phyloP scores from a whole-genome alignment of 2,797 vertebrate species.

The Borostomias antarcticus region DNA sequence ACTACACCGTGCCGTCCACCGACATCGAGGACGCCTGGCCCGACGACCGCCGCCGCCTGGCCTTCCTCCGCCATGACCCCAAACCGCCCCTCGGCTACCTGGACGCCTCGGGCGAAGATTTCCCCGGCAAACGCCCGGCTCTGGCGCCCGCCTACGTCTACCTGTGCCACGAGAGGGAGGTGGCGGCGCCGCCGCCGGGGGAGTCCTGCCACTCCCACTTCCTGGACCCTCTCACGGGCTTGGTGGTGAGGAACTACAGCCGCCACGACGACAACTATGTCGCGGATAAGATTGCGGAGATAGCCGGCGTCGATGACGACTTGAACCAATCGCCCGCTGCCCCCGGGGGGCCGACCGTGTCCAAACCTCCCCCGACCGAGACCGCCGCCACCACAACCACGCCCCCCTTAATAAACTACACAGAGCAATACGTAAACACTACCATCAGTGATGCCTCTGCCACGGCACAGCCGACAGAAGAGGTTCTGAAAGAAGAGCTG shows the following conservation, averaged over 20 bases:
- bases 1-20: slow-evolving; percentile 80
- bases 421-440: slow-evolving; percentile 63
- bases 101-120: slow-evolving; percentile 69
- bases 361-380: slow-evolving; percentile 55
- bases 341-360: slow-evolving; percentile 66
- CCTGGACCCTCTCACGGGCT: slow-evolving; percentile 78
- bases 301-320: slow-evolving; percentile 61
- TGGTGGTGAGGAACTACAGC: slow-evolving; percentile 70
- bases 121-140: slow-evolving; percentile 65
- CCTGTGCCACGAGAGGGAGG: slow-evolving; percentile 71
- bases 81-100: slow-evolving; percentile 69
- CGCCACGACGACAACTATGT: slow-evolving; percentile 63
- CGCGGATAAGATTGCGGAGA: slow-evolving; percentile 63
- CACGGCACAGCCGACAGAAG: slow-evolving; percentile 47
- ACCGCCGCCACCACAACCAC: slow-evolving; percentile 26
- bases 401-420: slow-evolving; percentile 27
- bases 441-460: slow-evolving; percentile 13
- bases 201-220: slow-evolving; percentile 78
- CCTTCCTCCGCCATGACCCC: slow-evolving; percentile 66
- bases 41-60: slow-evolving; percentile 62
- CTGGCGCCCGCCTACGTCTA: slow-evolving; percentile 69
- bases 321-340: slow-evolving; percentile 68
- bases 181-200: slow-evolving; percentile 46
- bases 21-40: slow-evolving; percentile 82
- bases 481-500: slow-evolving; percentile 52